Conservation (phyloP, 1,140 invertebrate species). For the Drosophila serrata region DNA sequence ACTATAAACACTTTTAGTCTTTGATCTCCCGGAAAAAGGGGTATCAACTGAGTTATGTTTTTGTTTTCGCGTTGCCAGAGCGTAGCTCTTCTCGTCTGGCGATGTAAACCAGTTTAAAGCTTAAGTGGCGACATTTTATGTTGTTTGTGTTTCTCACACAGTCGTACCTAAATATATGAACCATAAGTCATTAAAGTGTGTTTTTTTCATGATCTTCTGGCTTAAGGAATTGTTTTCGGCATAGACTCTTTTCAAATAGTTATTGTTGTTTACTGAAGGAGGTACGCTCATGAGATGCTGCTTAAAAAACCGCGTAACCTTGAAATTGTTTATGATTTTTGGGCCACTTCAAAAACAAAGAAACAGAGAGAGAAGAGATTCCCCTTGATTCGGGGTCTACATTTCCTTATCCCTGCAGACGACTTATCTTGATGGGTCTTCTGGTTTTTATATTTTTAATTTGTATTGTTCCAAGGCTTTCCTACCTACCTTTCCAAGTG, state of each 20-base stretch:
- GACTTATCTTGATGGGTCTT: slow-evolving; percentile 21
- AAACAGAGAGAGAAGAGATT: slow-evolving; percentile 20
- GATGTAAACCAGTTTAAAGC: slow-evolving; percentile 52
- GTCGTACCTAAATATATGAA: slow-evolving; percentile 23
- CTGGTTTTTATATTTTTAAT: slow-evolving; percentile 17
- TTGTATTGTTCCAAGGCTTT: slow-evolving; percentile 37
- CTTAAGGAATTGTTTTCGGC: slow-evolving; percentile 37
- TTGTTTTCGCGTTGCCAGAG: slow-evolving; percentile 8
- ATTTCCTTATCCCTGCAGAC: slow-evolving; percentile 39
- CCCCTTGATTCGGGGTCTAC: slow-evolving; percentile 3
- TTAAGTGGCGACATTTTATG: slow-evolving; percentile 53
- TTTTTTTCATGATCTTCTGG: slow-evolving; percentile 44
- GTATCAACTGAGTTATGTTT: slow-evolving; percentile 23
- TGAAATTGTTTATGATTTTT: slow-evolving; percentile 53
- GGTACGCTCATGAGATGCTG: neutral
- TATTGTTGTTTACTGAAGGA: slow-evolving; percentile 23
- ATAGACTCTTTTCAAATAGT: slow-evolving; percentile 7
- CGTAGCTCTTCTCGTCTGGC: slow-evolving; percentile 17
- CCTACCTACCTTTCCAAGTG: slow-evolving; percentile 56
- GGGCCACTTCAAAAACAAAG: too few species aligned
- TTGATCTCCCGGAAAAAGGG: slow-evolving; percentile 16
- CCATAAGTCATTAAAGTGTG: slow-evolving; percentile 33
- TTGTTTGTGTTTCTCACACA: slow-evolving; percentile 38
- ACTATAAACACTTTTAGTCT: slow-evolving; percentile 2
- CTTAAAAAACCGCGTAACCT: slow-evolving; percentile 43